phyloP scores from a whole-genome alignment of 1,140 invertebrate species.

The Cecropterus lyciades region DNA sequence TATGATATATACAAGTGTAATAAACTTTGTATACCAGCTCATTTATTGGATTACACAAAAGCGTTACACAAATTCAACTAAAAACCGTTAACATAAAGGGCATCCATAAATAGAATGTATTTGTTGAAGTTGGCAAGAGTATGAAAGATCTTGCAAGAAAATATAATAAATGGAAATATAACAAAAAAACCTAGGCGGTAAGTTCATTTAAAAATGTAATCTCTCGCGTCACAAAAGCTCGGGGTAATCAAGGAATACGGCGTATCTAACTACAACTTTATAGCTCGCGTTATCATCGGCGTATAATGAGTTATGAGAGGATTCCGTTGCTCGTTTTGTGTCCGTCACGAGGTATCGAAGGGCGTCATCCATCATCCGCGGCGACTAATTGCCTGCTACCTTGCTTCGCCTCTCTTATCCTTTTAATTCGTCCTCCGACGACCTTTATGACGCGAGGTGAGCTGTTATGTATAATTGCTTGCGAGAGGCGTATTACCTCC shows the following conservation, averaged over 20 bases:
- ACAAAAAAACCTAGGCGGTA: slow-evolving; percentile 40
- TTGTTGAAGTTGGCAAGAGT: slow-evolving; percentile 20
- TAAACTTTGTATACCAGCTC: not conserved
- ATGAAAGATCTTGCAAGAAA: slow-evolving; percentile 32
- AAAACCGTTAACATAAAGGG: not conserved
- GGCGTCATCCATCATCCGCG: slow-evolving; percentile 75
- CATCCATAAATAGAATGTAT: slow-evolving; percentile 27
- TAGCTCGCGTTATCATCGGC: slow-evolving; percentile 71
- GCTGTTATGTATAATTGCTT: slow-evolving; percentile 61
- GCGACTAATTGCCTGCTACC: slow-evolving; percentile 80
- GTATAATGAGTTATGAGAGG: slow-evolving; percentile 76
- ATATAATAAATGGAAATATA: slow-evolving; percentile 31
- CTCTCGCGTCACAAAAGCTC: slow-evolving; percentile 47
- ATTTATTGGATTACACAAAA: not conserved
- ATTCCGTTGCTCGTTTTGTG: slow-evolving; percentile 69
- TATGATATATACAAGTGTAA: not conserved
- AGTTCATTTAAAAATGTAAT: slow-evolving; percentile 60
- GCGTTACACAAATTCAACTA: not conserved
- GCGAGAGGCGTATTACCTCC: slow-evolving; percentile 43
- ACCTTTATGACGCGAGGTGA: slow-evolving; percentile 56
- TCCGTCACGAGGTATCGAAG: slow-evolving; percentile 64
- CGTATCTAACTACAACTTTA: slow-evolving; percentile 75
- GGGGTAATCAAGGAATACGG: slow-evolving; percentile 60
- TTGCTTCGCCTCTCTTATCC: slow-evolving; percentile 72
- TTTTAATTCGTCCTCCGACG: slow-evolving; percentile 72